Base-by-base conservation (phyloP, 2,888 invertebrate species). In the Neria commutata region DNA sequence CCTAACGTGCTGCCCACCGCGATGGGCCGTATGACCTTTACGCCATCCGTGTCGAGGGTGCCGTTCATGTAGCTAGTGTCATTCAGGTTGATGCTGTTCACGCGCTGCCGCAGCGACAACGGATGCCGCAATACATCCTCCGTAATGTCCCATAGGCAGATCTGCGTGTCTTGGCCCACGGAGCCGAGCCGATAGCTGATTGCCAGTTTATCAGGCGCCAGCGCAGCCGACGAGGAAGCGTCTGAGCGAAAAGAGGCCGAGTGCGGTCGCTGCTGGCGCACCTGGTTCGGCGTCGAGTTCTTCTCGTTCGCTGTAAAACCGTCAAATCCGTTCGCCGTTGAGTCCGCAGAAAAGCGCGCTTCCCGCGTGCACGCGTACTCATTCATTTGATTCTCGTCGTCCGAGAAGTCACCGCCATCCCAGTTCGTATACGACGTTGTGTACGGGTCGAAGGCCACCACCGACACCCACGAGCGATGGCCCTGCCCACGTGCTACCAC, bases 401-500 rank as follows among this genome's bases (percentile, higher is more conserved):
- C 88, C 11, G 85, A 85, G 67, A 86, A 85, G 67, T 86, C 85
- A 6, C 81, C 81, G 37, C 81, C 80, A 58, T 85, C 85, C 76
- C 85, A 85, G 67, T 87, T 88, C 61, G 87, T 86, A 69, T 90
- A 89, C 55, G 88, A 88, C 10, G 91, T 91, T 1, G 90, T 91
- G 77, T 89, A 94, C 0, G 93, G 91, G 83, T 95, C 95, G 77
- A 98, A 97, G 4, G 96, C 92, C 19, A 98, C 98, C 19, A 95
- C 94, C 53, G 95, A 94, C 17, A 99, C 96, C 99, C 99, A 99
- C 56, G 97, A 97, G 69, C 94, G 88, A 82, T 98, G 98, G 0
- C 98, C 99, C 78, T 97, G 96, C 0, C 98, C 98, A 42, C 99
- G 85, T n/a, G 98, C 98, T 6, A 98, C 94, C 5, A 98, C 96